phyloP scores from a whole-genome alignment of 2,888 invertebrate genomes.

The Pammene aurita region DNA sequence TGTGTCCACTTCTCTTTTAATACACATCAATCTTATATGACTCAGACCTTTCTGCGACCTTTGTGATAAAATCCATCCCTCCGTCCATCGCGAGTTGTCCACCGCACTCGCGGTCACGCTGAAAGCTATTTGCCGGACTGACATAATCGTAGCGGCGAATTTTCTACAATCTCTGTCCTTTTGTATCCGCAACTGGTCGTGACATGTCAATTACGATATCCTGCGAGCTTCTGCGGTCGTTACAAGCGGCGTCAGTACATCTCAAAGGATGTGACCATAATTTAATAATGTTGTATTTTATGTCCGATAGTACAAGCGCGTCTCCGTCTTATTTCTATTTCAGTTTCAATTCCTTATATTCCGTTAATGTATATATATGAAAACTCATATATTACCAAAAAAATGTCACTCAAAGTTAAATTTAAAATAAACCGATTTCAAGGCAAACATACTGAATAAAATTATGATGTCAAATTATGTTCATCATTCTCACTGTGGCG shows the following conservation, averaged over 20 bases:
- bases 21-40: conserved; percentile 25
- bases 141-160: conserved; percentile 74
- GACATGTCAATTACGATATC: conserved; percentile 81
- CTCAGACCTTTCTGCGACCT: conserved; percentile 43
- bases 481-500: too few relatives aligned
- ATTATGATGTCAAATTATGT: too few relatives aligned
- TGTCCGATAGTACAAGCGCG: not conserved
- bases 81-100: conserved; percentile 60
- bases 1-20: conserved; percentile 24
- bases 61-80: conserved; percentile 52
- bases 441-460: too few relatives aligned
- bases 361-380: too few relatives aligned
- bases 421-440: too few relatives aligned
- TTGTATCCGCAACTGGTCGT: conserved; percentile 74
- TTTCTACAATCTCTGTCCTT: conserved; percentile 80
- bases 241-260: conserved; percentile 27
- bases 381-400: too few relatives aligned
- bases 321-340: not conserved
- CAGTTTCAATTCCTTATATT: too few relatives aligned
- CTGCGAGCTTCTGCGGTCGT: conserved; percentile 49
- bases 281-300: conserved; percentile 10
- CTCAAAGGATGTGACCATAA: conserved; percentile 15
- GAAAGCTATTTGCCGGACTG: conserved; percentile 70
- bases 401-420: too few relatives aligned
- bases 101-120: conserved; percentile 59